phyloP scores from a whole-genome alignment of 2,888 invertebrate species.

The Leucophora obtusa region DNA sequence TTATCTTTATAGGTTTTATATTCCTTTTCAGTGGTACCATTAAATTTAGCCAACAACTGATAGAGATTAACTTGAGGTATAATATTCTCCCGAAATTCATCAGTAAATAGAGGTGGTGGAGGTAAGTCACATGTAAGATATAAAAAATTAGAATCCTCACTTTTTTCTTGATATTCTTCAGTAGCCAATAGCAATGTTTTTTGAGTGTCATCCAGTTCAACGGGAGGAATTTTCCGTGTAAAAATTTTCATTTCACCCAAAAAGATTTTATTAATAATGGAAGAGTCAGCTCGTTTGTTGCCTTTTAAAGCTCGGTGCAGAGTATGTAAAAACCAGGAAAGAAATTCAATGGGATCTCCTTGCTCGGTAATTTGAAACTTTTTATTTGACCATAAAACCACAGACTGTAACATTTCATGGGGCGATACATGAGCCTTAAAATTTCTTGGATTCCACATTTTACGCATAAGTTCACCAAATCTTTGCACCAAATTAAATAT shows the following conservation, averaged over 20 bases:
- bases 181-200: slow-evolving; percentile 87
- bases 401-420: slow-evolving; percentile 99
- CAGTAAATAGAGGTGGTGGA: slow-evolving; percentile 97
- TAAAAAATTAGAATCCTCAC: slow-evolving; percentile 94
- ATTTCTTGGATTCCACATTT: slow-evolving; percentile 99
- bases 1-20: slow-evolving; percentile 99
- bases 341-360: slow-evolving; percentile 98
- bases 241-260: slow-evolving; percentile 93
- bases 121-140: slow-evolving; percentile 98
- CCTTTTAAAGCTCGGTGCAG: slow-evolving; percentile 96
- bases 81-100: slow-evolving; percentile 98
- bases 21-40: slow-evolving; percentile 96
- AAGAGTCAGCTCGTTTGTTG: slow-evolving; percentile 90
- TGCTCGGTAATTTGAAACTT: slow-evolving; percentile 99
- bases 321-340: slow-evolving; percentile 99
- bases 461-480: slow-evolving; percentile 97
- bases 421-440: slow-evolving; percentile 99
- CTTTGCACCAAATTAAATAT: slow-evolving; percentile 91
- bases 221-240: slow-evolving; percentile 94
- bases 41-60: slow-evolving; percentile 96
- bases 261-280: slow-evolving; percentile 97
- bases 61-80: slow-evolving; percentile 98
- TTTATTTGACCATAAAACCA: slow-evolving; percentile 97
- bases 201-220: slow-evolving; percentile 93
- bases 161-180: slow-evolving; percentile 91